Base-by-base conservation (phyloP, 2,888 invertebrate genomes). In the Nephrotoma flavescens region DNA sequence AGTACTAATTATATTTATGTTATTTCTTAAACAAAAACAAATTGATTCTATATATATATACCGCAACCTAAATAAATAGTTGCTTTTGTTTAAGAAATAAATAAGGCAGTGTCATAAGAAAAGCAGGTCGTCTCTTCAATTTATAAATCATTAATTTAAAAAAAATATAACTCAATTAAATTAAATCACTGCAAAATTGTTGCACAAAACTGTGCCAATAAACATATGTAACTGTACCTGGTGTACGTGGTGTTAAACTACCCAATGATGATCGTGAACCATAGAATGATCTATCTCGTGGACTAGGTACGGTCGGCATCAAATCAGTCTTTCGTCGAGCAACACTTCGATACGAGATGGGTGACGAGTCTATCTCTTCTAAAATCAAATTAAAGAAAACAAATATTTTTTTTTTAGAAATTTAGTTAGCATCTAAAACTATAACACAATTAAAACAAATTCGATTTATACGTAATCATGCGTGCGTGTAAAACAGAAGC, bases 301-400 rank as follows among this genome's bases (percentile, higher is more conserved):
- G 94, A 89, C 94, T 95, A 89, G 97, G 97, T 92, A 96, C 94
- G 89, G 97, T 97, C 88, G 97, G 97, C 93, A 97, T 96, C 91
- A 97, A 93, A 93, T 97, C 97, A 88, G 97, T 97, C 92, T 96
- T 96, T 90, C 96, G 94, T 89, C 97, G 94, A 90, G 96, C 96
- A 90, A 96, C 96, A 88, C 96, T 95, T 89, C 95, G 94, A 93
- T 95, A 96, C 92, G 94, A 93, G 89, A 94, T 93, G 87, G 94
- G 93, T 90, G 91, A 89, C 89, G 91, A 90, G 89, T 91, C 92
- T 85, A 86, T 87, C 85, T 88, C 88, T 87, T 88, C 88, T 88
- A 86, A 86, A 87, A 87, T 41, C 15, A 41, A 83, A 42, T 41
- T 42, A 41, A 83, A 42, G 9, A 86, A 87, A 87, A 52, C 31